A percentile compares a stretch with the other conserved stretches of the same genome.
These are phyloP conservation scores for Gisinianus flammeolus DNA, from an alignment of 2,888 invertebrate genomes.

Conservation along the genomic window DNA sequence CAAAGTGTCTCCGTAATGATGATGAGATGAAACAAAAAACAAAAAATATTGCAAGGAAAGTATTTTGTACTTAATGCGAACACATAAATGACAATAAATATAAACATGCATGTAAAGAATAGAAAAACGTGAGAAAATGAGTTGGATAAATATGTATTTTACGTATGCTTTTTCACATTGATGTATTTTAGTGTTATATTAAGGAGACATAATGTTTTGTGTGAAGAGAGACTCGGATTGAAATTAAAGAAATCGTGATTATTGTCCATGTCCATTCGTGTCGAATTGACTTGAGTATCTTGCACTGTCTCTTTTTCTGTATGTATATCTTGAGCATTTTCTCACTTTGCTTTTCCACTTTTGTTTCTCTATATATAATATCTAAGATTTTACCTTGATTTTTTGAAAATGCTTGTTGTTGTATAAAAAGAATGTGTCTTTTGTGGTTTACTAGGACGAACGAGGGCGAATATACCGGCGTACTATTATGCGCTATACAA, in stretches of 20 bases:
- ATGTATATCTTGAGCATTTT: background rate
- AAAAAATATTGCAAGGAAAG: too few relatives aligned
- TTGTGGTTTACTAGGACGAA: constrained; percentile 73
- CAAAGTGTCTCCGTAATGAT: background rate
- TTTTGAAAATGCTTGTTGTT: background rate
- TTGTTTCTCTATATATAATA: background rate
- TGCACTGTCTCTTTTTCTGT: background rate
- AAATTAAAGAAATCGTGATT: constrained; percentile 24
- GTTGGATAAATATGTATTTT: too few relatives aligned
- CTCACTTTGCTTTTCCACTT: background rate
- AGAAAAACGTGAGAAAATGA: too few relatives aligned
- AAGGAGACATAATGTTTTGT: too few relatives aligned
- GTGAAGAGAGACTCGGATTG: too few relatives aligned
- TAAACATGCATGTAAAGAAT: too few relatives aligned
- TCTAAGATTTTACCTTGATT: background rate
- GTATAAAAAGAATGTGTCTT: background rate
- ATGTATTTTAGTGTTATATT: too few relatives aligned
- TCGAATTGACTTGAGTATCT: constrained; percentile 13
- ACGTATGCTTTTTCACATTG: too few relatives aligned
- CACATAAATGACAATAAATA: too few relatives aligned
- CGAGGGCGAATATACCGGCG: constrained; percentile 85
- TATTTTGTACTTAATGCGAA: too few relatives aligned
- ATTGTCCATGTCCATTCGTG: constrained; percentile 26
- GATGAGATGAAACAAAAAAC: too few relatives aligned
- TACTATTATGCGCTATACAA: constrained; percentile 87